Percentiles rank a stretch among this genome's conserved stretches.
phyloP scores from a whole-genome alignment of 2,888 invertebrate genomes.

The Chrysolina haemoptera region DNA sequence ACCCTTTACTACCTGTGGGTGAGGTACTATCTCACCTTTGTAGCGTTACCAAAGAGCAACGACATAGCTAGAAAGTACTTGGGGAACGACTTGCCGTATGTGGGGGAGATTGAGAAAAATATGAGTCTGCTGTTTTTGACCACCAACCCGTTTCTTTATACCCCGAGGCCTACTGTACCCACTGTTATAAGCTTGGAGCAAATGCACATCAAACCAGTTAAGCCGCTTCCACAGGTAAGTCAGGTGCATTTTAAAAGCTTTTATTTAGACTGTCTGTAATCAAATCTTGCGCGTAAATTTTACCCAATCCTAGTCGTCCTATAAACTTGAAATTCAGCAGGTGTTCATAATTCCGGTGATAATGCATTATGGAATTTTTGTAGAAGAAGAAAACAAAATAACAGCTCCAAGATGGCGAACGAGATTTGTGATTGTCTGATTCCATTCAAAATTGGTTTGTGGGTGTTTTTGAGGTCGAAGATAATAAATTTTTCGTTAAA shows the following conservation, averaged over 20 bases:
- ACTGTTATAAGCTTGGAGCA: constrained; percentile 60
- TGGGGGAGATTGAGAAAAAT: constrained; percentile 62
- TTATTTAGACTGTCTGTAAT: too few species aligned
- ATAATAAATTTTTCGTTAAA: too few species aligned
- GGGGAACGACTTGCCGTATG: constrained; percentile 62
- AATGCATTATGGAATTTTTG: too few species aligned
- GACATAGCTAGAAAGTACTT: constrained; percentile 61
- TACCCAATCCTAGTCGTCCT: too few species aligned
- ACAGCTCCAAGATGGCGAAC: too few species aligned
- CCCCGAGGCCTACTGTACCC: constrained; percentile 61
- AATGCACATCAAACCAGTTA: constrained; percentile 58
- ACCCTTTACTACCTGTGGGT: constrained; percentile 58
- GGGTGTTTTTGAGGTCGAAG: too few species aligned
- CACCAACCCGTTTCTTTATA: constrained; percentile 62
- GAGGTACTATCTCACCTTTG: constrained; percentile 53
- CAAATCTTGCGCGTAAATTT: too few species aligned
- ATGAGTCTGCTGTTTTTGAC: constrained; percentile 62
- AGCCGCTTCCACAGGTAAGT: constrained; percentile 61
- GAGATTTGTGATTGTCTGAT: too few species aligned
- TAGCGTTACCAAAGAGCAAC: constrained; percentile 58
- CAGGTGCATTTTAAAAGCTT: not conserved
- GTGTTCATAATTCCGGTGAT: too few species aligned
- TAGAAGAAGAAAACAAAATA: too few species aligned
- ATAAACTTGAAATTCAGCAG: too few species aligned
- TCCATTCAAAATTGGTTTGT: too few species aligned